Evolutionary conservation across 2,113 vertebrate species (phyloP).

Genomic region (Melanostigma gelatinosum): DNA sequence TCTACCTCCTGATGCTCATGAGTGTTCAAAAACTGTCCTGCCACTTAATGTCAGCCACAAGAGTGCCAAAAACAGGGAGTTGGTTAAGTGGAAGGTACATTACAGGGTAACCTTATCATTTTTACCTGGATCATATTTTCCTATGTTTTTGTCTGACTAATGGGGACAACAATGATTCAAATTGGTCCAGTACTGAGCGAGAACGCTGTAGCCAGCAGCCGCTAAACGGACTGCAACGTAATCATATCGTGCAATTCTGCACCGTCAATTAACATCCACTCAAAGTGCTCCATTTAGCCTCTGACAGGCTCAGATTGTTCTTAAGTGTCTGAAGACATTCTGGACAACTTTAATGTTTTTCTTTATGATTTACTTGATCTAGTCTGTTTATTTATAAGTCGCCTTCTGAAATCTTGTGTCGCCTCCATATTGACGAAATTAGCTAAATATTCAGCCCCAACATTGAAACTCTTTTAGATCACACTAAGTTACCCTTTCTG

Average conservation of each 20-base stretch:
- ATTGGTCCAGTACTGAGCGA: not conserved
- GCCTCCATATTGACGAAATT: not conserved
- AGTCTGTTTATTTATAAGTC: not conserved
- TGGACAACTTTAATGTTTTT: too few relatives aligned
- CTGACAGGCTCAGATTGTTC: not conserved
- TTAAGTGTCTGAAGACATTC: too few relatives aligned
- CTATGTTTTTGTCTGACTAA: not conserved
- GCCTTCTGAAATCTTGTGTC: not conserved
- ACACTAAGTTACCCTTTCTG: not conserved
- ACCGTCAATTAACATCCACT: not conserved
- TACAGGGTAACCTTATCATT: not conserved
- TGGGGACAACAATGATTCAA: not conserved
- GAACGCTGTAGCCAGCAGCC: not conserved
- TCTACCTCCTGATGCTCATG: conserved; percentile 10
- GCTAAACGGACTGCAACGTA: not conserved
- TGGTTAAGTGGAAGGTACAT: not conserved
- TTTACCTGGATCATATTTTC: not conserved
- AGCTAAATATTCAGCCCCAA: too few relatives aligned
- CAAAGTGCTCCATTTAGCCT: not conserved
- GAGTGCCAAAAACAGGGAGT: not conserved
- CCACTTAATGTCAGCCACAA: conserved; percentile 8
- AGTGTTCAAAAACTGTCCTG: conserved; percentile 14
- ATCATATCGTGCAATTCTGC: not conserved
- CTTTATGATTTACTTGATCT: too few relatives aligned
- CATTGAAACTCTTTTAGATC: not conserved